Evolutionary conservation across 2,113 vertebrate species (phyloP).

Genomic region (Oryzias melastigma): DNA sequence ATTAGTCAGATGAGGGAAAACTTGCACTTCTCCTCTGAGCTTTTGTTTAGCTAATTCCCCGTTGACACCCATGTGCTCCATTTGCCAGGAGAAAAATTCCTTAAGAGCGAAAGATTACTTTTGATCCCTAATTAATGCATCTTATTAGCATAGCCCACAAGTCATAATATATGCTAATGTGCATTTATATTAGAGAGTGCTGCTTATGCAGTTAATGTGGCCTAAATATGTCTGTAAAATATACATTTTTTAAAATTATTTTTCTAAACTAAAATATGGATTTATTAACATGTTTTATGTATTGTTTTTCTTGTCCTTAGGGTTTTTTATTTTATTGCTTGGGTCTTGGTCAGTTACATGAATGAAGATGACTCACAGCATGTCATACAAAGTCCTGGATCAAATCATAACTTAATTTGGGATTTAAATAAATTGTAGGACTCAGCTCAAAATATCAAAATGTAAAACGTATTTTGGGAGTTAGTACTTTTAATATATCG

Average conservation of each 20-base stretch:
- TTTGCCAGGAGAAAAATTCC: conserved; percentile 65
- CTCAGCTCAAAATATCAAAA: too few relatives aligned
- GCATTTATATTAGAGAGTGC: conserved; percentile 65
- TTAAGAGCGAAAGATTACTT: conserved; percentile 66
- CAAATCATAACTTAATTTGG: conserved; percentile 22
- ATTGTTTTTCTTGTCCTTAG: conserved; percentile 11
- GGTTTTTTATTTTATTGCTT: conserved; percentile 9
- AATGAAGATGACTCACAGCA: conserved; percentile 16
- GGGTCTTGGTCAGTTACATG: conserved; percentile 24
- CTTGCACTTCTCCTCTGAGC: conserved; percentile 61
- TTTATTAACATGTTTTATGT: conserved; percentile 28
- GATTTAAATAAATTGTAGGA: conserved; percentile 14
- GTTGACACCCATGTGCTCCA: conserved; percentile 68
- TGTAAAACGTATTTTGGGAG: too few relatives aligned
- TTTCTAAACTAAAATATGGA: conserved; percentile 53
- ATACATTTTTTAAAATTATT: conserved; percentile 37
- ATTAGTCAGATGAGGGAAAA: conserved; percentile 66
- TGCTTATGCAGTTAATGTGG: conserved; percentile 61
- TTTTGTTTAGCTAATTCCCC: conserved; percentile 77
- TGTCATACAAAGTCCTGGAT: conserved; percentile 21
- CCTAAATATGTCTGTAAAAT: conserved; percentile 74
- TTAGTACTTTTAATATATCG: too few relatives aligned
- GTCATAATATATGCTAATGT: conserved; percentile 78
- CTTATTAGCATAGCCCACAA: conserved; percentile 72
- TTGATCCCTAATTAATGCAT: conserved; percentile 75